Evolutionary conservation across 2,797 vertebrate species (phyloP).

Genomic region (Scolopax rusticola): DNA sequence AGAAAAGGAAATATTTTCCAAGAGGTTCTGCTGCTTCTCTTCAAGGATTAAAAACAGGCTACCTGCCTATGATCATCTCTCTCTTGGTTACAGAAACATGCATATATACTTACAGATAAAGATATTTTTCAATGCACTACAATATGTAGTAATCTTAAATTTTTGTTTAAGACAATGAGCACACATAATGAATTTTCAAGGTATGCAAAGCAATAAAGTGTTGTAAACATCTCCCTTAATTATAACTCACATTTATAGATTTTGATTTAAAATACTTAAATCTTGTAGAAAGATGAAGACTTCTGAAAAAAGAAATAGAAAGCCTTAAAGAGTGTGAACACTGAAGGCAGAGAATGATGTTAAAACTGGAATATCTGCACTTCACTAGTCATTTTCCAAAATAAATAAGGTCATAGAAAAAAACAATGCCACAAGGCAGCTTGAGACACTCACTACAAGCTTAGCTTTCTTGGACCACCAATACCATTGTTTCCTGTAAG

Average conservation of each 20-base stretch:
- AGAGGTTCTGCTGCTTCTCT: background rate
- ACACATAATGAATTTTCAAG: background rate
- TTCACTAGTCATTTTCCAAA: slow-evolving; percentile 39
- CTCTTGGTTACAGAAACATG: background rate
- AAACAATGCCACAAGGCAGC: slow-evolving; percentile 44
- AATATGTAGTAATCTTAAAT: background rate
- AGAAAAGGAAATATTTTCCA: background rate
- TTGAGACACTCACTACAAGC: slow-evolving; percentile 50
- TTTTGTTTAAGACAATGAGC: background rate
- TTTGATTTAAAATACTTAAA: slow-evolving; percentile 13
- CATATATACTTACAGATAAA: background rate
- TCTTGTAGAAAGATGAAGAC: background rate
- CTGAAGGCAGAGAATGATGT: slow-evolving; percentile 9
- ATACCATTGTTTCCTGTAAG: slow-evolving; percentile 16
- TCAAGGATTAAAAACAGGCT: background rate
- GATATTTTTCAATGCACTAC: background rate
- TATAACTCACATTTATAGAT: background rate
- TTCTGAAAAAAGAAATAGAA: background rate
- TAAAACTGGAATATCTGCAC: slow-evolving; percentile 38
- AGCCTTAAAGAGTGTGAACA: background rate
- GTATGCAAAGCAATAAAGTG: background rate
- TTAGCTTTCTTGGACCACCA: slow-evolving; percentile 32
- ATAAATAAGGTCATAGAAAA: slow-evolving; percentile 50
- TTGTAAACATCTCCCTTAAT: background rate
- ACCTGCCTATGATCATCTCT: background rate